These are phyloP conservation scores for Columba guinea DNA, from an alignment of 2,797 vertebrate genomes.

Conservation along the genomic window DNA sequence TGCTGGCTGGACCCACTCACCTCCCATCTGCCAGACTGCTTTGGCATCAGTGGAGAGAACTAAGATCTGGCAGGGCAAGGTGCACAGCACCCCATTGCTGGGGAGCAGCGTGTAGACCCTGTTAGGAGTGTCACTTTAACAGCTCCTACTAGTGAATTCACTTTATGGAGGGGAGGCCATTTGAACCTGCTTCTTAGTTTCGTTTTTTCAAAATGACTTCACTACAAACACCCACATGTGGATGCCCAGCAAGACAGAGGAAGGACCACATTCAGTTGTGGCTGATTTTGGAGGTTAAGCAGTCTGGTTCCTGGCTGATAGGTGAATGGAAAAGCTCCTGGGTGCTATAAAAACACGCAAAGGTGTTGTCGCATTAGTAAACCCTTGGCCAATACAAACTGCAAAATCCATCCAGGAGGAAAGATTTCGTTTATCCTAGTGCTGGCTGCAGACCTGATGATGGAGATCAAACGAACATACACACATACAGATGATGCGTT, in stretches of 20 bases:
- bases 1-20: neutral
- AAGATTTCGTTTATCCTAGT: neutral
- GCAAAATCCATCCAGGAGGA: neutral
- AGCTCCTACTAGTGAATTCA: neutral
- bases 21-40: neutral
- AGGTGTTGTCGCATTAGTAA: neutral
- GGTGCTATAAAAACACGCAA: neutral
- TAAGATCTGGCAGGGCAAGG: neutral
- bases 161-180: neutral
- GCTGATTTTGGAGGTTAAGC: neutral
- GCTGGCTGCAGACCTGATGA: neutral
- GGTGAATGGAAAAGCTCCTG: neutral
- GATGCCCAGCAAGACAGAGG: neutral
- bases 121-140: neutral
- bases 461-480: neutral
- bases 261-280: neutral
- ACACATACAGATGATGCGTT: accelerated
- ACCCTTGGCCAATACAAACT: neutral
- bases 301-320: neutral
- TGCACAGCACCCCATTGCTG: neutral
- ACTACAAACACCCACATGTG: neutral
- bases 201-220: neutral
- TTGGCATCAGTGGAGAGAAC: neutral
- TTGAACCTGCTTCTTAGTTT: neutral
- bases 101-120: neutral